A percentile compares a stretch with the other conserved stretches of the same genome.
Conservation (phyloP, 2,888 invertebrate species). For the Dryomyza anilis region DNA sequence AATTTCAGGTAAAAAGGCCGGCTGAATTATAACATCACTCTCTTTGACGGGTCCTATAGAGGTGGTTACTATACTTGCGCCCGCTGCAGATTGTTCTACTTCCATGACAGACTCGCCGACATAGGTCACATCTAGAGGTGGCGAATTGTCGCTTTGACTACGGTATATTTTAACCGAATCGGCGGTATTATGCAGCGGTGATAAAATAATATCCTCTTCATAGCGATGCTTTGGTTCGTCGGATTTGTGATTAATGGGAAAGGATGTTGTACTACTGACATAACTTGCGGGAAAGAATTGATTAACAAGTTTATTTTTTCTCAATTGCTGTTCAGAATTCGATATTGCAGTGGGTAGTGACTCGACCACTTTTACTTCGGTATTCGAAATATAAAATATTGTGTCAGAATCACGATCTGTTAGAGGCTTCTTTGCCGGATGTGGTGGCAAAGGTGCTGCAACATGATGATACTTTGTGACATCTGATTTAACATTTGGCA, state of each 20-base stretch:
- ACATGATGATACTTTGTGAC: conserved; percentile 11
- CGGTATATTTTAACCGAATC: conserved; percentile 56
- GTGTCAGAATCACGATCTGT: conserved; percentile 61
- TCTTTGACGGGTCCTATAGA: conserved; percentile 34
- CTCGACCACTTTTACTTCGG: conserved; percentile 61
- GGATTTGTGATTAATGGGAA: conserved; percentile 4
- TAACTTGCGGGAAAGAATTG: conserved; percentile 60
- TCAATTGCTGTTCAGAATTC: conserved; percentile 40
- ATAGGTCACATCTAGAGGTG: conserved; percentile 59
- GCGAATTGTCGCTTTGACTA: conserved; percentile 41
- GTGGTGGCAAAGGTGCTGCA: conserved; percentile 43
- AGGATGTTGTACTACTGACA: conserved; percentile 38
- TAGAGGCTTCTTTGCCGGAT: conserved; percentile 45
- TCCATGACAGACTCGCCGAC: conserved; percentile 61
- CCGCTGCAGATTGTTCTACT: conserved; percentile 53
- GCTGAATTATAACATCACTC: conserved; percentile 59
- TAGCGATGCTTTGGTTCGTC: conserved; percentile 42
- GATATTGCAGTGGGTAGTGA: conserved; percentile 52
- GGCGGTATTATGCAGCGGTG: conserved; percentile 51
- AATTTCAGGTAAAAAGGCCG: conserved; percentile 58
- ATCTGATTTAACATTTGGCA: conserved; percentile 44
- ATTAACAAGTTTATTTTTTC: conserved; percentile 50
- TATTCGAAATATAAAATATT: conserved; percentile 62
- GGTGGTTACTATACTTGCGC: conserved; percentile 21
- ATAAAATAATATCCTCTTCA: conserved; percentile 59